Conservation (phyloP, 2,797 vertebrate genomes). For the Pseudochirops cupreus region DNA sequence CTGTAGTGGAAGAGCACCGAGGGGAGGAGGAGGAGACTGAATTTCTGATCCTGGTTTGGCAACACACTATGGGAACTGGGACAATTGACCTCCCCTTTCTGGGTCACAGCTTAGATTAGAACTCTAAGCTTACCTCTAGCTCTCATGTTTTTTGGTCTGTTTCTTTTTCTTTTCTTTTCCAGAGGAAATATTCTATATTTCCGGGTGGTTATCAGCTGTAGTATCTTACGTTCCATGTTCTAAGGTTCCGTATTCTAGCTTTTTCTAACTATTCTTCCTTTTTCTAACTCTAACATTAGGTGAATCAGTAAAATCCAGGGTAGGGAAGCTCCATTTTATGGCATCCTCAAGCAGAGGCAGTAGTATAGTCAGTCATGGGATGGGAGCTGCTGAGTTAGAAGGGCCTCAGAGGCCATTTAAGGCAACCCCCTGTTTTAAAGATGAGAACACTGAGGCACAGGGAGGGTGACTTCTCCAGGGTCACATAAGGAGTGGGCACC, state of each 20-base stretch:
- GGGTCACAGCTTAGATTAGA: background rate
- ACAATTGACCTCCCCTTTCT: background rate
- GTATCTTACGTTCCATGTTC: background rate
- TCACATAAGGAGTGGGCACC: fast-evolving
- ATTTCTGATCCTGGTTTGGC: background rate
- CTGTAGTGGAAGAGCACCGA: background rate
- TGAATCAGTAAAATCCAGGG: background rate
- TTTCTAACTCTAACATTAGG: background rate
- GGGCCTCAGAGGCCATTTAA: background rate
- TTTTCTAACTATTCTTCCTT: background rate
- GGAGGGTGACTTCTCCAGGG: background rate
- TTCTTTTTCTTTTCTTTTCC: background rate
- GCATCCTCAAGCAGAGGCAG: background rate
- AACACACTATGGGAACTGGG: background rate
- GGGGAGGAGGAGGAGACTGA: background rate
- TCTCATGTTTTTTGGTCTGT: background rate
- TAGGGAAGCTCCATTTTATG: slow-evolving; percentile 32
- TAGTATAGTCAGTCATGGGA: background rate
- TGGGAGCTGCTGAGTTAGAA: background rate
- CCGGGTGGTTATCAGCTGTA: background rate
- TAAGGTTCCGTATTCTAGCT: background rate
- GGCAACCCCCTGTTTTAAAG: background rate
- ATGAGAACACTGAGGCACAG: background rate
- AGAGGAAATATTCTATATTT: background rate
- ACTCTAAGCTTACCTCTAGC: background rate